Conservation (phyloP, 2,797 vertebrate species). For the Streptopelia turtur region DNA sequence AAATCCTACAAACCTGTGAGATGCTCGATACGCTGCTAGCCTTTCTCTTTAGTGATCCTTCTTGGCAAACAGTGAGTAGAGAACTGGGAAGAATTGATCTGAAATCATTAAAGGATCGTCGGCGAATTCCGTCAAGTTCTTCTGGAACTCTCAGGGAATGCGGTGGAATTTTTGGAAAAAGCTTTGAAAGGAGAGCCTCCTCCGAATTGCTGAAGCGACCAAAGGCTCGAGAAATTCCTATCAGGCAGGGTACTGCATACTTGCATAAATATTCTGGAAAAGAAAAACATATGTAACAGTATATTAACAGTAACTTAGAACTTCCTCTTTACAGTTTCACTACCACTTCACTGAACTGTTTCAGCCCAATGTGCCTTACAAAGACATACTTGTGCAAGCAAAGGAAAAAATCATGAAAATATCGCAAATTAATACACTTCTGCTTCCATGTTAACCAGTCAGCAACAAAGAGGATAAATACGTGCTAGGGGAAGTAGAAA, state of each 20-base stretch:
- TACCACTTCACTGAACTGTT: neutral
- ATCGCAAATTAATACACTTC: neutral
- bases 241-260: conserved; percentile 89
- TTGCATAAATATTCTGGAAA: conserved; percentile 91
- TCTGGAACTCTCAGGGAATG: conserved; percentile 79
- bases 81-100: conserved; percentile 96
- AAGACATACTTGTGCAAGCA: neutral
- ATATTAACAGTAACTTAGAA: neutral
- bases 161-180: conserved; percentile 87
- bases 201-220: conserved; percentile 95
- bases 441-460: neutral
- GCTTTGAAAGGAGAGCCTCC: conserved; percentile 92
- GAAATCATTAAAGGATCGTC: conserved; percentile 96
- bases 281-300: neutral
- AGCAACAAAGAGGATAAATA: neutral
- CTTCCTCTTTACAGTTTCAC: neutral
- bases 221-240: conserved; percentile 93
- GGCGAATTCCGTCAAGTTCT: conserved; percentile 83
- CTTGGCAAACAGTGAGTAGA: conserved; percentile 88
- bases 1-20: conserved; percentile 80
- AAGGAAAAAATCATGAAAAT: neutral
- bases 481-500: neutral
- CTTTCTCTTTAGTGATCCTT: conserved; percentile 88
- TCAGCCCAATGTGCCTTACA: neutral
- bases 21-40: conserved; percentile 86